Evolutionary conservation across 2,888 invertebrate species (phyloP), one percentile per base, ranked within the genome.

Genomic region (Ophioninae sp.): DNA sequence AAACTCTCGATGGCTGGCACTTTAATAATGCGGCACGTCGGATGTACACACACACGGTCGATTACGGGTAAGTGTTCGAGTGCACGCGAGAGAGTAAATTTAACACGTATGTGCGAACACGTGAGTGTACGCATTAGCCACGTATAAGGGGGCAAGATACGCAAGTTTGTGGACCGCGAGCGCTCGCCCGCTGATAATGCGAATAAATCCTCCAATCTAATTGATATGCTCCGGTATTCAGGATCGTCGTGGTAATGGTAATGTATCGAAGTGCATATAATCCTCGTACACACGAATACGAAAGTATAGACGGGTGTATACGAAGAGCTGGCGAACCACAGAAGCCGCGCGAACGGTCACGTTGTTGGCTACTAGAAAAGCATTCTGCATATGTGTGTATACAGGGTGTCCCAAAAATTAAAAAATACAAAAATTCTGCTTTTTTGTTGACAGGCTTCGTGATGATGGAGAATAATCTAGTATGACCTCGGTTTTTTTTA

Each of bases 171-270:
- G 88, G 84, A 71, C 64, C 74, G 85, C 82, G 78, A 67, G 73
- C 56, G 67, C 75, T 79, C 81, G 81, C 73, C 72, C 74, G 67
- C 67, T 74, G 88, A 88, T 87, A 88, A 87, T 88, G 88, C 87
- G 86, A 89, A 90, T 90, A 91, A 90, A 90, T 90, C 90, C 88
- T 88, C 88, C 89, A 89, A 90, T 85, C 85, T 85, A 85, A 85
- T 85, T 85, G 85, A 85, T 85, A 85, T 79, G 84, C 85, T 82
- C 85, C 82, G 84, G 85, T 85, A 85, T 84, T 84, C 81, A 77
- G 71, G 75, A 84, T 84, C 82, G 82, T 81, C 81, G 68, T 81
- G 78, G 76, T 81, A 82, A 82, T 80, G 76, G 65, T 80, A 76
- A 81, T 69, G 79, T 78, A 85, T 80, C 71, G 71, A 78, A 83